Percentiles rank a stretch among this genome's conserved stretches.
phyloP scores from a whole-genome alignment of 2,113 vertebrate genomes.

The Sminthopsis crassicaudata region DNA sequence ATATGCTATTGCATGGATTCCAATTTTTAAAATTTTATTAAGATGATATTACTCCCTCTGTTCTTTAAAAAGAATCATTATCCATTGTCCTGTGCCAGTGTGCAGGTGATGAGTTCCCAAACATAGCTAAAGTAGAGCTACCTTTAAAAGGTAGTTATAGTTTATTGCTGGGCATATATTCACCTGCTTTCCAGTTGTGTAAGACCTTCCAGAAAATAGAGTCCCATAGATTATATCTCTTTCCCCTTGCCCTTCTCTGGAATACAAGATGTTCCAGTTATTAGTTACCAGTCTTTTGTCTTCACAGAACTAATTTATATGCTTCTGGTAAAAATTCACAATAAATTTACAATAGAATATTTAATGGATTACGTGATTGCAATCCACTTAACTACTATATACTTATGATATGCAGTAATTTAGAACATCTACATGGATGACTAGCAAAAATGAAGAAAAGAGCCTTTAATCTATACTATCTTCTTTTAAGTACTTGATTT shows the following conservation, averaged over 20 bases:
- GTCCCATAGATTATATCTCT: no score
- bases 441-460: not conserved
- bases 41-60: no score
- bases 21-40: no score
- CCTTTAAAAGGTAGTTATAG: no score
- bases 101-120: no score
- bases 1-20: not conserved
- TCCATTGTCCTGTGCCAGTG: no score
- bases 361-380: no score
- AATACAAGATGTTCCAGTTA: constrained; percentile 1
- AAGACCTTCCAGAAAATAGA: no score
- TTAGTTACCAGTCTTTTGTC: not conserved
- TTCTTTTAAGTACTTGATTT: not conserved
- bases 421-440: not conserved
- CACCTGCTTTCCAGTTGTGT: no score
- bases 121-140: no score
- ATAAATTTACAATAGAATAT: not conserved
- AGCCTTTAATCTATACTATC: not conserved
- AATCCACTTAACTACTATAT: not conserved
- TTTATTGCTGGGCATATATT: no score
- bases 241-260: not conserved
- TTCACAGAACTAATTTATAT: not conserved
- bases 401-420: not conserved
- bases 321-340: not conserved
- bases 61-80: no score